A percentile compares a stretch with the other conserved stretches of the same genome.
Evolutionary conservation across 2,797 vertebrate species (phyloP).

Genomic region (Betta splendens): DNA sequence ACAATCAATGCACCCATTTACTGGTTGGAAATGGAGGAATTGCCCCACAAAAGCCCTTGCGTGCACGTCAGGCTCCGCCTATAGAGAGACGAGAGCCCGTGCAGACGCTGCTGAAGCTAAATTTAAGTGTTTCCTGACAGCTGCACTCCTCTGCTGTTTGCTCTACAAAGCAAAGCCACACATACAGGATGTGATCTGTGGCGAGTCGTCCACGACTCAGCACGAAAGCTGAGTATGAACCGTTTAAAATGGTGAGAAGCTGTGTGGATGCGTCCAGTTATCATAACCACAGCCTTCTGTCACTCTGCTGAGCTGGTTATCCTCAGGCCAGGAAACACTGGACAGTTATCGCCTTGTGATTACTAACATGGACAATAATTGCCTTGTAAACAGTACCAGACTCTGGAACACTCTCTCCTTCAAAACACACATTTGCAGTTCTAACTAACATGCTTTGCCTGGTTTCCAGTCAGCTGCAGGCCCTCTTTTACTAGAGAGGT

Average conservation of each 20-base stretch:
- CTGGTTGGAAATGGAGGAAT: slow-evolving; percentile 20
- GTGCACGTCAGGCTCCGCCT: background rate
- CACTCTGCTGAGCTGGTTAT: slow-evolving; percentile 38
- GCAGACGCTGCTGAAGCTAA: background rate
- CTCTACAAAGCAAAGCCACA: slow-evolving; percentile 10
- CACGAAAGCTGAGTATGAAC: too few relatives aligned
- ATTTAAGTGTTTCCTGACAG: slow-evolving; percentile 18
- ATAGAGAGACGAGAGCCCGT: background rate
- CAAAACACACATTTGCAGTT: slow-evolving; percentile 30
- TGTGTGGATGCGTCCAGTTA: slow-evolving; percentile 41
- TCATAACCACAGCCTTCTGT: slow-evolving; percentile 53
- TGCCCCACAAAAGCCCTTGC: slow-evolving; percentile 8
- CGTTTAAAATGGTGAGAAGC: too few relatives aligned
- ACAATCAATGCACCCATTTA: slow-evolving; percentile 55
- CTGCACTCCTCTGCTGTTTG: slow-evolving; percentile 36
- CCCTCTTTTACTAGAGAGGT: too few relatives aligned
- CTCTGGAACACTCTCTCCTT: slow-evolving; percentile 10
- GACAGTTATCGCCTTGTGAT: too few relatives aligned
- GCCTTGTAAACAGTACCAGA: slow-evolving; percentile 46
- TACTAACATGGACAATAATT: slow-evolving; percentile 58
- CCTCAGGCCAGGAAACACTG: slow-evolving; percentile 34
- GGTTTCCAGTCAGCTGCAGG: slow-evolving; percentile 51
- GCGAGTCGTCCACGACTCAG: background rate
- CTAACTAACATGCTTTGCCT: slow-evolving; percentile 28
- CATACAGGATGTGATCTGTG: slow-evolving; percentile 28